Conservation (phyloP, 1,140 invertebrate genomes). For the Microvelia longipes region DNA sequence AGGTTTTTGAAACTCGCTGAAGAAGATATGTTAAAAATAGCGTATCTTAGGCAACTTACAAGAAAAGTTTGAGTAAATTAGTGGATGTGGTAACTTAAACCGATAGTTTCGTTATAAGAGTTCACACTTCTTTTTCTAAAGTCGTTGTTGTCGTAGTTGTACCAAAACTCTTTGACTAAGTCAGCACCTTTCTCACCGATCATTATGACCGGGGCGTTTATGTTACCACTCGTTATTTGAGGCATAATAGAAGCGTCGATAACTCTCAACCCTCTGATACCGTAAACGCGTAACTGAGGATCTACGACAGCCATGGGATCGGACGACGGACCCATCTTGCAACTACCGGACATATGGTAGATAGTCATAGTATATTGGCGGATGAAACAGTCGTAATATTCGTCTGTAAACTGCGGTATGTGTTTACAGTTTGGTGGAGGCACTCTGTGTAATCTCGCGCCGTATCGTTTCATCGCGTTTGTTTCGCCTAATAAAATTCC, state of each 20-base stretch:
- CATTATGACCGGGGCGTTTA: slow-evolving; percentile 77
- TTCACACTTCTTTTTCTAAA: no score
- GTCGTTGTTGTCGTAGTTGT: background rate
- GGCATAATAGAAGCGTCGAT: slow-evolving; percentile 73
- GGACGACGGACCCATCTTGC: slow-evolving; percentile 60
- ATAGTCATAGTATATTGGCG: slow-evolving; percentile 70
- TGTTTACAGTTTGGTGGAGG: slow-evolving; percentile 64
- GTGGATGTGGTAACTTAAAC: no score
- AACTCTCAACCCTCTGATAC: slow-evolving; percentile 53
- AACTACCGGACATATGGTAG: slow-evolving; percentile 59
- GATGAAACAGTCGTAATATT: slow-evolving; percentile 67
- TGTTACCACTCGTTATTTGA: slow-evolving; percentile 64
- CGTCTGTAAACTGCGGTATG: slow-evolving; percentile 55
- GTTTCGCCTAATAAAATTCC: slow-evolving; percentile 54
- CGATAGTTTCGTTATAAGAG: no score
- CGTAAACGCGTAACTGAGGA: slow-evolving; percentile 56
- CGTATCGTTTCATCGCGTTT: slow-evolving; percentile 39
- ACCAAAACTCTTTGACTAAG: slow-evolving; percentile 60
- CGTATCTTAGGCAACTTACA: no score
- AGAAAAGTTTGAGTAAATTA: no score
- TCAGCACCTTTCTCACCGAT: slow-evolving; percentile 85
- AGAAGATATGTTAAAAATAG: no score
- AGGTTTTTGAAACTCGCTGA: no score
- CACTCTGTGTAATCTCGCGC: slow-evolving; percentile 52
- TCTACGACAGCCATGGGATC: slow-evolving; percentile 73